phyloP scores from a whole-genome alignment of 2,888 invertebrate species.

The Phasia obesa region DNA sequence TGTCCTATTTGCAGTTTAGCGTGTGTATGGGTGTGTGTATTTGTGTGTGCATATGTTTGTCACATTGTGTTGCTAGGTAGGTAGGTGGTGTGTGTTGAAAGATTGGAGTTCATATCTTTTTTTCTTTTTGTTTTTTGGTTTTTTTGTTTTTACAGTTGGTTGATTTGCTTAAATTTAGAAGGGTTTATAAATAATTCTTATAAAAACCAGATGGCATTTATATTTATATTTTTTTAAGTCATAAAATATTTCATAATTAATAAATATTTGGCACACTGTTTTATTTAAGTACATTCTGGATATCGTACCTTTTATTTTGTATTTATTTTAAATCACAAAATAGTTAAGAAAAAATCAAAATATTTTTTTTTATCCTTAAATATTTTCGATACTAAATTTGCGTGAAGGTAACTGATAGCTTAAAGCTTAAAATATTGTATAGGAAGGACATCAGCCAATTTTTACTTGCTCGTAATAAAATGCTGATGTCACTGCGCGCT shows the following conservation, averaged over 20 bases:
- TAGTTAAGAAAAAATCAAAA: neutral
- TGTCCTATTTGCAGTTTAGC: too few relatives aligned
- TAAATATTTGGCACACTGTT: neutral
- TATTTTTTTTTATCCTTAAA: neutral
- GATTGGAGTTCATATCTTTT: neutral
- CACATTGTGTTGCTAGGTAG: neutral
- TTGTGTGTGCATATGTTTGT: neutral
- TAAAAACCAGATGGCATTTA: slow-evolving; percentile 11
- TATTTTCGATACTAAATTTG: too few relatives aligned
- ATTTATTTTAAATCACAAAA: neutral
- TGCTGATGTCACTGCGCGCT: too few relatives aligned
- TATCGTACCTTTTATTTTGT: neutral
- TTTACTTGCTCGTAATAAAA: too few relatives aligned
- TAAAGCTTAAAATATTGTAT: too few relatives aligned
- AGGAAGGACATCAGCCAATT: too few relatives aligned
- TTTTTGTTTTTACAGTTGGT: slow-evolving; percentile 6
- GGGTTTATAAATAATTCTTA: neutral
- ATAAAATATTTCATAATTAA: neutral
- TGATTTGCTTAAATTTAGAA: neutral
- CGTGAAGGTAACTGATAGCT: too few relatives aligned
- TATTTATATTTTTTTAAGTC: neutral
- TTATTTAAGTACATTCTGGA: neutral
- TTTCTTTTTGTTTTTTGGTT: neutral
- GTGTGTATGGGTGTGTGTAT: neutral
- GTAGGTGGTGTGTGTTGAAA: neutral